Base-by-base conservation (phyloP, 2,113 vertebrate genomes). In the Rutilus rutilus region DNA sequence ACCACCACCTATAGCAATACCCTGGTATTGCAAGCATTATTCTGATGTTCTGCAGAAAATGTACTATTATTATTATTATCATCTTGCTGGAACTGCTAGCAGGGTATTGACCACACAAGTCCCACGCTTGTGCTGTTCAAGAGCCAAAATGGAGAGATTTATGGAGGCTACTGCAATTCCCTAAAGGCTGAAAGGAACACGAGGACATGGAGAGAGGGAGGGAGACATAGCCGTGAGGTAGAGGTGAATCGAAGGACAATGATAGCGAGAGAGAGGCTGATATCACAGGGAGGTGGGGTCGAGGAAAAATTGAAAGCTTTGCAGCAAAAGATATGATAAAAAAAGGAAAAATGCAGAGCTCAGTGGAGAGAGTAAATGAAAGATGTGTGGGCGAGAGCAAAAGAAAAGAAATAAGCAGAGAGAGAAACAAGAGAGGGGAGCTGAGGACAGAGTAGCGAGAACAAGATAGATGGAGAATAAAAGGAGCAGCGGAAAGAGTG, bases 221-320 rank as follows among this genome's bases (percentile, higher is more conserved):
- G 39, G 83, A 21, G 33, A 71, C 60, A 30, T 65, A 30, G 14
- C 39, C 5, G 2, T 33, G 78, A 65, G 42, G 59, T 81, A 81
- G 78, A 81, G 78, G 39, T 64, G 60, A 81, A 81, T 19, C 5
- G 78, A 81, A 81, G 60, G 78, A 81, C 78, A 80, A 80, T n/a
- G 39, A 81, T 9, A 65, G n/a, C 12, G 15, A 17, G 78, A 81
- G 60, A 25, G 60, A 62, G 78, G n/a, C 42, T 74, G 3, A 62
- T 60, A 15, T 42, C 19, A 60, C 30, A 62, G 33, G 42, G 78
- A 62, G 78, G 60, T 45, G 25, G 60, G n/a, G 60, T 45, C 17
- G 6, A 65, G 60, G 33, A 36, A 67, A 64, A 81, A 65, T 12
- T 23, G 25, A 81, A 65, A 45, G 78, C 33, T 81, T 12, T 67